Evolutionary conservation across 2,888 invertebrate genomes (phyloP).

Genomic region (Phengaris alcon): DNA sequence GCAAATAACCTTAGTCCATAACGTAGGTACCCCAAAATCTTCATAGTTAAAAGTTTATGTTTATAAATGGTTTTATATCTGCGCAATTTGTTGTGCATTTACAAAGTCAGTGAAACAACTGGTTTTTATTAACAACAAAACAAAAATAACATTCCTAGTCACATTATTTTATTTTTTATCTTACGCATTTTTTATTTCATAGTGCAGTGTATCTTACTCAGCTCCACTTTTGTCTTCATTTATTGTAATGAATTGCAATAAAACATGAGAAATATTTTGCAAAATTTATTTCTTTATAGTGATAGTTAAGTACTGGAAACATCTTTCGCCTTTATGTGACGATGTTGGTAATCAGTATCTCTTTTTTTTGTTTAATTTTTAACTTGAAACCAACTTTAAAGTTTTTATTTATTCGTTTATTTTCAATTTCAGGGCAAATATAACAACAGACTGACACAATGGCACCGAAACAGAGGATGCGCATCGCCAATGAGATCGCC

Average conservation of each 20-base stretch:
- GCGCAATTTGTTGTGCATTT: not conserved
- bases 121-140: not conserved
- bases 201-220: not conserved
- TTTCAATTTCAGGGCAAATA: conserved; percentile 64
- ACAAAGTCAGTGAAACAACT: not conserved
- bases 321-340: too few species aligned
- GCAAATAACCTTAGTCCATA: not conserved
- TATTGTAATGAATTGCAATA: too few species aligned
- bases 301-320: too few species aligned
- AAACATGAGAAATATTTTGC: too few species aligned
- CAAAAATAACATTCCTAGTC: not conserved
- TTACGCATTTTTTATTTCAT: not conserved
- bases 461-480: conserved; percentile 99
- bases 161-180: not conserved
- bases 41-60: not conserved
- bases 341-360: too few species aligned
- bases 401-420: not conserved
- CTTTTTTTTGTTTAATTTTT: too few species aligned
- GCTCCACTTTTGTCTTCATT: too few species aligned
- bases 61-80: not conserved
- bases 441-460: conserved; percentile 75
- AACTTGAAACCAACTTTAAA: not conserved
- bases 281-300: too few species aligned
- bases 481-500: conserved; percentile 98
- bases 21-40: not conserved